These are phyloP conservation scores for Neodiprion fabricii DNA, from an alignment of 1,140 invertebrate species.

Conservation along the genomic window DNA sequence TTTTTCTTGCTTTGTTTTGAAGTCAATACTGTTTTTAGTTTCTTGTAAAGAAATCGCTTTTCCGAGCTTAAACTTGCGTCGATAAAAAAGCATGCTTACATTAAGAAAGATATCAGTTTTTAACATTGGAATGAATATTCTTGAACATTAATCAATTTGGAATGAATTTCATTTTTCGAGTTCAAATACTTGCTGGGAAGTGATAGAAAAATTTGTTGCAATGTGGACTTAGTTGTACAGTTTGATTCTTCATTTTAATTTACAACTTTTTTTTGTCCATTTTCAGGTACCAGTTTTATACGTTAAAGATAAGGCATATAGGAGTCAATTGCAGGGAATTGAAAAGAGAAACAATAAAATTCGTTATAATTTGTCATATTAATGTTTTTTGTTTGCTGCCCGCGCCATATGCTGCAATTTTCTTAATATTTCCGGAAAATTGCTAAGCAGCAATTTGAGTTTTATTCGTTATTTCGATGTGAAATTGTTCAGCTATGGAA, in stretches of 20 bases:
- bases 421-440: slow-evolving; percentile 15
- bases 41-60: too few relatives aligned
- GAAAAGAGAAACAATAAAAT: not conserved
- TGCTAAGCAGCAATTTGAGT: slow-evolving; percentile 32
- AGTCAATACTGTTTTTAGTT: too few relatives aligned
- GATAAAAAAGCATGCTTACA: too few relatives aligned
- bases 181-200: too few relatives aligned
- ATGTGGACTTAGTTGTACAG: not conserved
- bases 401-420: slow-evolving; percentile 28
- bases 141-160: too few relatives aligned
- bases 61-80: too few relatives aligned
- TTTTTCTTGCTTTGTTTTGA: too few relatives aligned
- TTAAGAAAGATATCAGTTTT: too few relatives aligned
- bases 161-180: too few relatives aligned
- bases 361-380: not conserved
- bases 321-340: not conserved
- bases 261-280: slow-evolving; percentile 23
- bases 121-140: too few relatives aligned
- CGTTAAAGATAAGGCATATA: not conserved
- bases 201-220: too few relatives aligned
- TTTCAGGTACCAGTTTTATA: slow-evolving; percentile 20
- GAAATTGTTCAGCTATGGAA: not conserved
- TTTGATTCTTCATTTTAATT: slow-evolving; percentile 17
- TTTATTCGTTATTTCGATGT: not conserved
- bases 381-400: slow-evolving; percentile 28